These are phyloP conservation scores for Platynereis dumerilii DNA, from an alignment of 2,888 invertebrate species.

Conservation along the genomic window DNA sequence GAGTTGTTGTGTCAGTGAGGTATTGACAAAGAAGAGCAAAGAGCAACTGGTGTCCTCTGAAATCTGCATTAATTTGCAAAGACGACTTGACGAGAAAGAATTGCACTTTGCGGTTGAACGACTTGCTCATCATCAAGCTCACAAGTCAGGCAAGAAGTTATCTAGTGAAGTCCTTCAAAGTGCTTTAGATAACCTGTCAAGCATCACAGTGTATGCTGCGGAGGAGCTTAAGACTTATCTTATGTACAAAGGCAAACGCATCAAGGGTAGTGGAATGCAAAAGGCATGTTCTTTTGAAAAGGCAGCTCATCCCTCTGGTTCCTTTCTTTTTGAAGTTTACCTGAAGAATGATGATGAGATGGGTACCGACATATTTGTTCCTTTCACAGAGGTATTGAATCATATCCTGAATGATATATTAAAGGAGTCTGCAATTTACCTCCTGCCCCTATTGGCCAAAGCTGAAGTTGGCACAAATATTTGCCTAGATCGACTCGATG, in stretches of 20 bases:
- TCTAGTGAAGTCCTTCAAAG: constrained; percentile 22
- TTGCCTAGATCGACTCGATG: constrained; percentile 21
- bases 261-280: constrained; percentile 32
- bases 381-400: constrained; percentile 35
- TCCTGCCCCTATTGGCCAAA: constrained; percentile 29
- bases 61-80: constrained; percentile 24
- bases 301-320: not conserved
- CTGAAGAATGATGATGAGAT: constrained; percentile 24
- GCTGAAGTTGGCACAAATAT: constrained; percentile 22
- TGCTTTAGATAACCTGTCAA: constrained; percentile 30
- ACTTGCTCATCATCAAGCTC: constrained; percentile 30
- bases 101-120: constrained; percentile 31
- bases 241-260: constrained; percentile 21
- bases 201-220: constrained; percentile 29
- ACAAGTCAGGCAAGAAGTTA: constrained; percentile 24
- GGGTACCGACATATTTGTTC: constrained; percentile 33
- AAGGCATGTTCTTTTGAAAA: constrained; percentile 33
- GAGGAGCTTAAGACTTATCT: constrained; percentile 30
- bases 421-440: constrained; percentile 34
- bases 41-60: constrained; percentile 18
- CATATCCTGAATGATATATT: constrained; percentile 33
- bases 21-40: constrained; percentile 27
- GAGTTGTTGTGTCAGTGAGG: constrained; percentile 38
- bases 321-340: constrained; percentile 22
- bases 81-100: constrained; percentile 23